A percentile compares a stretch with the other conserved stretches of the same genome.
Evolutionary conservation across 2,888 invertebrate species (phyloP).

Genomic region (Archaeoteleia sp.): DNA sequence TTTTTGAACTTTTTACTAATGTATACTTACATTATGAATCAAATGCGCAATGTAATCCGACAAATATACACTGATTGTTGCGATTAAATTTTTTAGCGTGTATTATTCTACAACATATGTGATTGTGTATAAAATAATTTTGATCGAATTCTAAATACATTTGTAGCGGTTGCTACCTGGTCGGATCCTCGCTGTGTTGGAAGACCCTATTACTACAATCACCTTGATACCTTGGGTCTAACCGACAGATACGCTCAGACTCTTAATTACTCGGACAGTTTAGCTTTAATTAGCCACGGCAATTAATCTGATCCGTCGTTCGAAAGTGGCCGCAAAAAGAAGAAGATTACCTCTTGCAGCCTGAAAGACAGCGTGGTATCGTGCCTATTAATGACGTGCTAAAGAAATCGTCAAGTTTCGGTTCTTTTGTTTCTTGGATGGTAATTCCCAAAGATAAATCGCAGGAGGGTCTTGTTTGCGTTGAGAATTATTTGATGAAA

Average conservation of each 20-base stretch:
- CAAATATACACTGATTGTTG: no score
- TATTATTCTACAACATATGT: no score
- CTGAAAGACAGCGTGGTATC: conserved; percentile 46
- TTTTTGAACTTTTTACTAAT: conserved; percentile 1
- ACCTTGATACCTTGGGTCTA: conserved; percentile 61
- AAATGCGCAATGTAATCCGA: no score
- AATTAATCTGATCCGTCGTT: conserved; percentile 67
- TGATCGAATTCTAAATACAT: conserved; percentile 39
- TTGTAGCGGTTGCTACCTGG: conserved; percentile 47
- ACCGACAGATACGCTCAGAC: conserved; percentile 57
- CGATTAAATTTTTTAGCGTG: neutral
- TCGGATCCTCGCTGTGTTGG: conserved; percentile 52
- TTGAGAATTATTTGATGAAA: conserved; percentile 38
- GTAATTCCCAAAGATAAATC: conserved; percentile 44
- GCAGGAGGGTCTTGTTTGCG: conserved; percentile 29
- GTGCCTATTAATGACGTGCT: conserved; percentile 49
- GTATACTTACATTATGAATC: no score
- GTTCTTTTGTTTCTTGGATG: conserved; percentile 37
- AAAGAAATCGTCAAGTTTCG: conserved; percentile 47
- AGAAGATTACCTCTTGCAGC: conserved; percentile 17
- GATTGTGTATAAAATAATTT: conserved; percentile 30
- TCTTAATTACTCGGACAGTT: conserved; percentile 66
- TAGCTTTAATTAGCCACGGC: conserved; percentile 65
- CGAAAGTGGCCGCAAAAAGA: conserved; percentile 44
- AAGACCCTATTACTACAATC: conserved; percentile 64